Base-by-base conservation (phyloP, 1,140 invertebrate genomes). In the Sycophila sp. region DNA sequence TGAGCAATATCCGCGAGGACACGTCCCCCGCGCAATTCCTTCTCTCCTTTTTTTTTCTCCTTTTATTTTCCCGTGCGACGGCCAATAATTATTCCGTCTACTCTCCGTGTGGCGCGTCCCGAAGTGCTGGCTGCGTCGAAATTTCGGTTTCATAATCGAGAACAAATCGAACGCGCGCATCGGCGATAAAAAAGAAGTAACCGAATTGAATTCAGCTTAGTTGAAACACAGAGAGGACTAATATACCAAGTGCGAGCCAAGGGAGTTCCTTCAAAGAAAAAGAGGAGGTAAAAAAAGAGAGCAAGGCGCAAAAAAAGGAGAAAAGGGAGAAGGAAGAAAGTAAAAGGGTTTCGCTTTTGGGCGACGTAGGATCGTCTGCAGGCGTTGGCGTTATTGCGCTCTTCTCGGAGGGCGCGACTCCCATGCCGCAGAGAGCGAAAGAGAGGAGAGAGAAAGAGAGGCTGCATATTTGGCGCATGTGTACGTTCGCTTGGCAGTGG, bases 331-430 rank as follows among this genome's bases (percentile, higher is more conserved):
- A 59, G 69, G 63, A 67, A 67, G 53, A 67, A 67, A 67, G 60
- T 73, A 71, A 70, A 70, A 76, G 64, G 60, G 64, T 71, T 74
- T 73, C 51, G 75, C 69, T 72, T 75, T 75, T 55, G 69, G 68
- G 56, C 69, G 68, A 69, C 72, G 70, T 45, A 36, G 22, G 8
- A 55, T 34, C 42, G 55, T 58, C 62, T 47, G 32, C 45, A 36
- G 56, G 65, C 73, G 40, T 65, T 64, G 45, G 70, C 36, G 69
- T 72, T 59, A 69, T 74, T 62, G 72, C 71, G 51, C 38, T 45
- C 64, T 75, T 51, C 59, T 64, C 67, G 22, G 30, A 19, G 60
- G 17, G 56, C 22, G 42, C 40, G 38, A 72, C 63, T 71, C 56
- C 49, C 53, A 51, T 32, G 63, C n/a, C 30, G 3, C 49, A 36